Base-by-base conservation (phyloP, 2,888 invertebrate genomes). In the Platynereis dumerilii region DNA sequence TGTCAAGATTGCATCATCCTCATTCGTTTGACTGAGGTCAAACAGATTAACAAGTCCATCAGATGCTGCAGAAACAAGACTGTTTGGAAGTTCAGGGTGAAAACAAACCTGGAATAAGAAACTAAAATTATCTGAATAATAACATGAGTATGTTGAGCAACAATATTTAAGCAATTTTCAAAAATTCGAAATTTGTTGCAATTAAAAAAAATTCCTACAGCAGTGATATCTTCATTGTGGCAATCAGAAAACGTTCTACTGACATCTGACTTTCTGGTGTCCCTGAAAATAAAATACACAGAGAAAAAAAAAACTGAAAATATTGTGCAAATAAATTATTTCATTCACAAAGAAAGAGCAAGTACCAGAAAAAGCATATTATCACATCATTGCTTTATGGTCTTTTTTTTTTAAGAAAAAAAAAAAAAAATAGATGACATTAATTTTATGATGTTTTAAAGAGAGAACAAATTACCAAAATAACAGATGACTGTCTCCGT, bases 21-120 rank as follows among this genome's bases (percentile, higher is more conserved):
- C 95, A 0, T 83, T 85, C 0, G 85, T 76, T 78, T 93, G 87
- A 58, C 87, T 87, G 26, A 95, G 86, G 82, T 95, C 91, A 83
- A 90, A 96, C 1, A 93, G 79, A 84, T 95, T 95, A 1, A 95
- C 88, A 20, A 96, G 86, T 0, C 94, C 94, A 83, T 96, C 95
- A 0, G 89, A 88, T 1, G 93, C 91, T 0, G 93, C 92, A 0
- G 92, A 89, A 17, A 90, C 89, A 61, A 96, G 77, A 7, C 87
- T 82, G 80, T 91, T 89, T 1, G 87, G 84, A 78, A 91, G 88
- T 7, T 78, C 83, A 60, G 89, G 87, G 86, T 93, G 91, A 83
- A 94, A 94, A 78, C 87, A 87, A 0, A 92, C 87, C 65, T 68
- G 29, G 2, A 20, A 39, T 12, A 24, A 42, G 24, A 12, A 44